phyloP scores from a whole-genome alignment of 2,113 vertebrate species.

The Mystacornis crossleyi region DNA sequence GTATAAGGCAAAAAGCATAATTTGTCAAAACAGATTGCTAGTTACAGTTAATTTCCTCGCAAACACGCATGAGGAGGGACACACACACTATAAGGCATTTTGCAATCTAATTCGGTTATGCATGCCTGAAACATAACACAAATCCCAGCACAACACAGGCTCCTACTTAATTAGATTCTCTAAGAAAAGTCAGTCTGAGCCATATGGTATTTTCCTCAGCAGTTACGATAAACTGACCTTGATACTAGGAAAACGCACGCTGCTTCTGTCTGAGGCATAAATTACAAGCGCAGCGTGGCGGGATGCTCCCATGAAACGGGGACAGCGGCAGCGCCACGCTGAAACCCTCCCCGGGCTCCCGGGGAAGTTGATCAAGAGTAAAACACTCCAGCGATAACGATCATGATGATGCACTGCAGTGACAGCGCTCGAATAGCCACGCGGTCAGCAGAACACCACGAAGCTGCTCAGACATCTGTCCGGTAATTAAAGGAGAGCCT shows the following conservation, averaged over 20 bases:
- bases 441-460: background rate
- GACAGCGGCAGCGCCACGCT: background rate
- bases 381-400: background rate
- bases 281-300: background rate
- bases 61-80: background rate
- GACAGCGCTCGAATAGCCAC: background rate
- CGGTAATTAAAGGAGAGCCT: background rate
- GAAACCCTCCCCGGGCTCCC: background rate
- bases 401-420: background rate
- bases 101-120: background rate
- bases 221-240: slow-evolving; percentile 58
- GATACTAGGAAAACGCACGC: slow-evolving; percentile 9
- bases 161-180: slow-evolving; percentile 1
- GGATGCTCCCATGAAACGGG: background rate
- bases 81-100: background rate
- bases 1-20: background rate
- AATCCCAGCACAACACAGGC: background rate
- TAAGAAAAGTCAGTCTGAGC: background rate
- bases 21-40: background rate
- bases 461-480: background rate
- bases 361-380: background rate
- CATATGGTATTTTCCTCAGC: slow-evolving; percentile 54
- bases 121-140: background rate
- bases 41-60: background rate
- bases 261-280: background rate